A percentile compares a stretch with the other conserved stretches of the same genome.
These are phyloP conservation scores for Orthosia incerta DNA, from an alignment of 2,888 invertebrate species.

Conservation along the genomic window DNA sequence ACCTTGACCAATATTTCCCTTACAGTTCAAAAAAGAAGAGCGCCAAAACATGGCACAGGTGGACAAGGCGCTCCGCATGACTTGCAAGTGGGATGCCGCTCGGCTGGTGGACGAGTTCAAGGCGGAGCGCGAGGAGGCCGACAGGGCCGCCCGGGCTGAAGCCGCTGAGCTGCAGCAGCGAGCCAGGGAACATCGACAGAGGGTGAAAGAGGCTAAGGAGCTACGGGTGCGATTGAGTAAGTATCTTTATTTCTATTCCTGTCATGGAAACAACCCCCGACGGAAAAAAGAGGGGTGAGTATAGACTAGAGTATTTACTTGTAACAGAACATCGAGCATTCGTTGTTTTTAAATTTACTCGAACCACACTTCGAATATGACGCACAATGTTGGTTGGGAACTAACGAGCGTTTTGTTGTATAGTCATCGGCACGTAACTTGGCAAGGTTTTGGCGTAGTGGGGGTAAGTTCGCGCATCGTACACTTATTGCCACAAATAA, in stretches of 20 bases:
- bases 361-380: too few relatives aligned
- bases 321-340: too few relatives aligned
- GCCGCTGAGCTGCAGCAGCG: slow-evolving; percentile 72
- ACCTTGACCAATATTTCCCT: not conserved
- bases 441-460: too few relatives aligned
- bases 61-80: slow-evolving; percentile 94
- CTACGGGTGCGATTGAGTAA: slow-evolving; percentile 70
- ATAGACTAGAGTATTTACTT: too few relatives aligned
- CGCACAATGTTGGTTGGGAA: too few relatives aligned
- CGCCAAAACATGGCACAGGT: slow-evolving; percentile 93
- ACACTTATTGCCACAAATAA: too few relatives aligned
- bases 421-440: too few relatives aligned
- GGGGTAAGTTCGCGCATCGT: too few relatives aligned
- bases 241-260: not conserved
- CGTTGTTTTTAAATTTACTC: too few relatives aligned
- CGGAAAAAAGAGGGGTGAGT: too few relatives aligned
- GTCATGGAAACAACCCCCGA: too few relatives aligned
- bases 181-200: slow-evolving; percentile 88
- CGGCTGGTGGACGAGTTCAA: slow-evolving; percentile 79
- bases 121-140: slow-evolving; percentile 75
- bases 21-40: slow-evolving; percentile 97
- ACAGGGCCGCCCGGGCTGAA: slow-evolving; percentile 67
- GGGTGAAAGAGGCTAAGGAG: slow-evolving; percentile 73
- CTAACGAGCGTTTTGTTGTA: too few relatives aligned
- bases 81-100: slow-evolving; percentile 92